Evolutionary conservation across 2,797 vertebrate genomes (phyloP).

Genomic region (Kryptolebias ocellatus): DNA sequence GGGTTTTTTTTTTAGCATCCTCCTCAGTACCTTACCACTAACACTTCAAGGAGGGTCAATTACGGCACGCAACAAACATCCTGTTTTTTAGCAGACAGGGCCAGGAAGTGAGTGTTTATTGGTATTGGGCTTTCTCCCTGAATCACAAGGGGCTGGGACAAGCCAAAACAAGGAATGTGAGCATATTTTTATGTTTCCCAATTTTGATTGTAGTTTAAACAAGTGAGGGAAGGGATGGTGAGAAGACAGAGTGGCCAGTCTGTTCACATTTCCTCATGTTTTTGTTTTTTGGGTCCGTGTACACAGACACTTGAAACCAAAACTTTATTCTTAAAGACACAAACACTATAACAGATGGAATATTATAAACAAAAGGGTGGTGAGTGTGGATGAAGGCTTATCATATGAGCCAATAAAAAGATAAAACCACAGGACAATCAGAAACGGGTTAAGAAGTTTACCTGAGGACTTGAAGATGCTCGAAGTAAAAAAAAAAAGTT

Average conservation of each 20-base stretch:
- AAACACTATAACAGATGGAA: slow-evolving; percentile 54
- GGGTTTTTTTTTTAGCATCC: slow-evolving; percentile 53
- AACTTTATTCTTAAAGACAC: slow-evolving; percentile 22
- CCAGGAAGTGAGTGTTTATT: slow-evolving; percentile 82
- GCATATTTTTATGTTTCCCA: slow-evolving; percentile 80
- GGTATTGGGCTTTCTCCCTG: slow-evolving; percentile 75
- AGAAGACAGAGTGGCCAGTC: slow-evolving; percentile 40
- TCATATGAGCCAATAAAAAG: slow-evolving; percentile 11
- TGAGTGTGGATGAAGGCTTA: not conserved
- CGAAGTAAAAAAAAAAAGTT: no score
- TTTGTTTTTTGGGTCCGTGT: slow-evolving; percentile 8
- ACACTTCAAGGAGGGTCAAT: slow-evolving; percentile 83
- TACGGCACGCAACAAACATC: slow-evolving; percentile 84
- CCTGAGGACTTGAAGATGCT: no score
- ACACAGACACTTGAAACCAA: slow-evolving; percentile 30
- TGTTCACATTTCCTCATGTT: slow-evolving; percentile 5
- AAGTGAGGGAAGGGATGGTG: slow-evolving; percentile 55
- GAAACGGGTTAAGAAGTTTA: no score
- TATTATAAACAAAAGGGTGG: slow-evolving; percentile 51
- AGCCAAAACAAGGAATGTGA: slow-evolving; percentile 74
- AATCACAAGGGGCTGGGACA: slow-evolving; percentile 58
- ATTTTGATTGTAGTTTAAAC: slow-evolving; percentile 81
- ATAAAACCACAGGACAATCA: no score
- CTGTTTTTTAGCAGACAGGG: slow-evolving; percentile 77
- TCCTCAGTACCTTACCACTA: slow-evolving; percentile 77